Conservation (phyloP, 2,888 invertebrate species). For the Pheosia gnoma region DNA sequence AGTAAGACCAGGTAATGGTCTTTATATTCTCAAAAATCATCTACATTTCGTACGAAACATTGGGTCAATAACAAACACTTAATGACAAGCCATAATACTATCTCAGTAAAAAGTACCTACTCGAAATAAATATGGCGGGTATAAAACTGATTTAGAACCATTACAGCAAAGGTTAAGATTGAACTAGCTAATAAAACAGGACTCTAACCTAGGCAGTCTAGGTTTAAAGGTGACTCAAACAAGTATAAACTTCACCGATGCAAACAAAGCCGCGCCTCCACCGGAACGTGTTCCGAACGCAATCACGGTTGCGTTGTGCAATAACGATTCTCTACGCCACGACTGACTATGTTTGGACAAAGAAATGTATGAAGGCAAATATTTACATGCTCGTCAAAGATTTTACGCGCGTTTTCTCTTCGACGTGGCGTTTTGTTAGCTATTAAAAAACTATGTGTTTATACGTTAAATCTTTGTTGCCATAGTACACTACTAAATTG, state of each 20-base stretch:
- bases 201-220: slow-evolving; percentile 6
- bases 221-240: slow-evolving; percentile 54
- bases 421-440: background rate
- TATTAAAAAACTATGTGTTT: background rate
- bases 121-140: too few relatives aligned
- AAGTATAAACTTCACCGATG: slow-evolving; percentile 52
- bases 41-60: slow-evolving; percentile 5
- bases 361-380: slow-evolving; percentile 42
- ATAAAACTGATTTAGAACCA: too few relatives aligned
- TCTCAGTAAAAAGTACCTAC: too few relatives aligned
- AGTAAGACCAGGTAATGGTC: slow-evolving; percentile 1
- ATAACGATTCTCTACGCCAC: slow-evolving; percentile 62
- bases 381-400: slow-evolving; percentile 34
- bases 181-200: too few relatives aligned
- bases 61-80: slow-evolving; percentile 10
- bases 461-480: background rate
- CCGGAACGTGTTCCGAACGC: slow-evolving; percentile 55
- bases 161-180: too few relatives aligned
- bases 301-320: slow-evolving; percentile 59
- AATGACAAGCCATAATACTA: too few relatives aligned
- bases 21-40: background rate
- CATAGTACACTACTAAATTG: too few relatives aligned
- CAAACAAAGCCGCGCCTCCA: slow-evolving; percentile 49
- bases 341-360: slow-evolving; percentile 50
- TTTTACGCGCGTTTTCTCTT: slow-evolving; percentile 17